Evolutionary conservation across 1,140 invertebrate species (phyloP).

Genomic region (Drosophila pseudoobscura): DNA sequence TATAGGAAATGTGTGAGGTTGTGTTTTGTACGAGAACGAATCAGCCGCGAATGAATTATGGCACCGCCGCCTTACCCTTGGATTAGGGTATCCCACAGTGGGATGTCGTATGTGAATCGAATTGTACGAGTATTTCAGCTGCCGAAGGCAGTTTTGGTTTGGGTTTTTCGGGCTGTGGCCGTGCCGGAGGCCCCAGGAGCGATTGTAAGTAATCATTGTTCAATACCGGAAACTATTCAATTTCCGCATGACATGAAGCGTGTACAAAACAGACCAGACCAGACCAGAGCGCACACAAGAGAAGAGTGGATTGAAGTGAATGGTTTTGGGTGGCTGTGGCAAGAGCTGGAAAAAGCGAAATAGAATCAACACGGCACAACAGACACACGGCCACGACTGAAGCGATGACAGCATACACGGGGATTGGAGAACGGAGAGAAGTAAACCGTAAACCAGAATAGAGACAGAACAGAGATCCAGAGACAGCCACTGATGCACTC

Average conservation of each 20-base stretch:
- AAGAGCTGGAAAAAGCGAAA: neutral
- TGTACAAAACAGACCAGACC: constrained; percentile 47
- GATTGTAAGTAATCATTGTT: constrained; percentile 74
- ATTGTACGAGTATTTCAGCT: constrained; percentile 21
- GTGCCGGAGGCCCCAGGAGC: neutral
- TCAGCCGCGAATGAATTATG: no score
- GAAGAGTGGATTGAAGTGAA: neutral
- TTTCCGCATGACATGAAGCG: constrained; percentile 77
- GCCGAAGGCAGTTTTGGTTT: constrained; percentile 11
- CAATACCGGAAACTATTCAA: constrained; percentile 82
- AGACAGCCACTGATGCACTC: no score
- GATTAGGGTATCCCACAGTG: no score
- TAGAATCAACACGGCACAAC: neutral
- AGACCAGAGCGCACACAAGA: no score
- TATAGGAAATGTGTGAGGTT: no score
- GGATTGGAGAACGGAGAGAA: no score
- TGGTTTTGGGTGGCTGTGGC: constrained; percentile 1
- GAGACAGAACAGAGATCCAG: no score
- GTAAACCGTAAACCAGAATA: no score
- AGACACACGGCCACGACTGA: neutral
- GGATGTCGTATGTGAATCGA: neutral
- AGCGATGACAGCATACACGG: no score
- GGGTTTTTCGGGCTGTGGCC: constrained; percentile 18
- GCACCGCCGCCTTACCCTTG: no score
- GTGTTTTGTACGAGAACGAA: no score